Percentiles rank a stretch among this genome's conserved stretches.
phyloP scores from a whole-genome alignment of 2,113 vertebrate genomes.

The Myxocyprinus asiaticus region DNA sequence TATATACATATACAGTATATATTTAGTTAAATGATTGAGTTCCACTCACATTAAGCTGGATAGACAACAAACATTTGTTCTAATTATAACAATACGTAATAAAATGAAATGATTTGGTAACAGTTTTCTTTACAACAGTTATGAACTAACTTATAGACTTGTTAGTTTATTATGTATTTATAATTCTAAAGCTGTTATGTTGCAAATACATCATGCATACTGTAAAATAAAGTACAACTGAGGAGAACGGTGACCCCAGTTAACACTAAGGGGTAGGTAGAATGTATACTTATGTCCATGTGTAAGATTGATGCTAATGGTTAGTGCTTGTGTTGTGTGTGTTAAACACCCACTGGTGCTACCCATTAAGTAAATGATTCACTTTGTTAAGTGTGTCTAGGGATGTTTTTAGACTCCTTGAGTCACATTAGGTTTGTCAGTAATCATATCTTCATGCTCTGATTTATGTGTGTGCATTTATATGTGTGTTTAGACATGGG shows the following conservation, averaged over 20 bases:
- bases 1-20: too few species aligned
- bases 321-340: constrained; percentile 39
- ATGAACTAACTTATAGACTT: not conserved
- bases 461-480: constrained; percentile 24
- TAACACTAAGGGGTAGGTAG: constrained; percentile 2
- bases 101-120: not conserved
- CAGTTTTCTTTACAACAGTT: not conserved
- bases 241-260: not conserved
- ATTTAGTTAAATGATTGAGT: too few species aligned
- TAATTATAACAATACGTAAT: not conserved
- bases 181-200: not conserved
- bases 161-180: not conserved
- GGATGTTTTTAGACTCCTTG: constrained; percentile 48
- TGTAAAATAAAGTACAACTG: not conserved
- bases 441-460: constrained; percentile 23
- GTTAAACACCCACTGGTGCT: constrained; percentile 32
- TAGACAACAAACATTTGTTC: not conserved
- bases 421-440: constrained; percentile 45
- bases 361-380: constrained; percentile 47
- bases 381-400: constrained; percentile 46
- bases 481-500: not conserved
- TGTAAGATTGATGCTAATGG: constrained; percentile 55
- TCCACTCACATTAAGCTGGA: too few species aligned
- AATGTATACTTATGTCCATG: constrained; percentile 35
- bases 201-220: not conserved